phyloP scores from a whole-genome alignment of 2,113 vertebrate genomes.

The Ammodytes marinus region DNA sequence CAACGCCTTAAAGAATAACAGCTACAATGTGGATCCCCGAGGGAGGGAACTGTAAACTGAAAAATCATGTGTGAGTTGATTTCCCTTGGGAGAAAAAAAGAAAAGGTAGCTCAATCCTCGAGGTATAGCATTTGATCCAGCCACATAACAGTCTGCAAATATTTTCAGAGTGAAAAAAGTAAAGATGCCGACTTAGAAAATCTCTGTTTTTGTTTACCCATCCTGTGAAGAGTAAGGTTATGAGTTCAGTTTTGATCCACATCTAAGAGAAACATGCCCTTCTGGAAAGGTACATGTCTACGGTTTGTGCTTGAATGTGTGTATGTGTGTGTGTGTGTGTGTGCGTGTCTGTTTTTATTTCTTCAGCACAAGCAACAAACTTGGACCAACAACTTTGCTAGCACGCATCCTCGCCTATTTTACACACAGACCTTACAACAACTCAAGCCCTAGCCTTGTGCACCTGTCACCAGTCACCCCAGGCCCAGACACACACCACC shows the following conservation, averaged over 20 bases:
- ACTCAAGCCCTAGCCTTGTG: conserved; percentile 17
- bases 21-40: conserved; percentile 6
- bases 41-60: conserved; percentile 16
- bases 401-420: conserved; percentile 52
- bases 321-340: conserved; percentile 19
- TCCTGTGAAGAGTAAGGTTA: not conserved
- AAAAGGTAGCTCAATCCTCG: not conserved
- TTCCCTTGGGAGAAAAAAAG: not conserved
- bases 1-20: conserved; percentile 27
- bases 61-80: not conserved
- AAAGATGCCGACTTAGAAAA: conserved; percentile 6
- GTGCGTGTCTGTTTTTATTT: conserved; percentile 8
- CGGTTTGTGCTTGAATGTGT: not conserved
- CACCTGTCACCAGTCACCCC: conserved; percentile 36
- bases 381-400: conserved; percentile 43
- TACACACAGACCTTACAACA: conserved; percentile 34
- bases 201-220: not conserved
- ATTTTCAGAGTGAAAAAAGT: not conserved
- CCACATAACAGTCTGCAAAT: not conserved
- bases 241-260: conserved; percentile 11
- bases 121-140: conserved; percentile 29
- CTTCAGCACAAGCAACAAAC: conserved; percentile 27
- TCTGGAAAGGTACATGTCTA: conserved; percentile 15
- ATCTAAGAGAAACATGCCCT: not conserved
- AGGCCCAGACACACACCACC: conserved; percentile 63